phyloP scores from a whole-genome alignment of 2,797 vertebrate species.

The Hypotaenidia philippensis region DNA sequence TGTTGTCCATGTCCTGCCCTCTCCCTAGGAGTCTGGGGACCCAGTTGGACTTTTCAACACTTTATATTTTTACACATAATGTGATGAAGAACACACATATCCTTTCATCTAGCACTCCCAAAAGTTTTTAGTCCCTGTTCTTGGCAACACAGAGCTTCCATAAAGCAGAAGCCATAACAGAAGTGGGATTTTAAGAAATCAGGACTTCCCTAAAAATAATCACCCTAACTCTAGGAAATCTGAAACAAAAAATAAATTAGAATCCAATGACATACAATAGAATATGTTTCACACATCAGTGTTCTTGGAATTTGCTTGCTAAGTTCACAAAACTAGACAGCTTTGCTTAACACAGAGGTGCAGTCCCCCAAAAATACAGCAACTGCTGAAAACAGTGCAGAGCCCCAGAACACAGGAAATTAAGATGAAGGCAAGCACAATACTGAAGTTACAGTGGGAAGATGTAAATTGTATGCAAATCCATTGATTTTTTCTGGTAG shows the following conservation, averaged over 20 bases:
- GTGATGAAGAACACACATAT: fast-evolving
- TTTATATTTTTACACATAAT: background rate
- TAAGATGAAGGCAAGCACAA: background rate
- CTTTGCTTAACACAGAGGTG: background rate
- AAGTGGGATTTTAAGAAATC: background rate
- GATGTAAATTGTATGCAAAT: background rate
- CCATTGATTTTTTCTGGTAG: background rate
- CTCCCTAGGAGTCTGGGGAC: background rate
- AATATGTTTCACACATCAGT: background rate
- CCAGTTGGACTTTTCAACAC: background rate
- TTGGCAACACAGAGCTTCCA: background rate
- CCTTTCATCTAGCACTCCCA: background rate
- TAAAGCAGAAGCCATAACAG: background rate
- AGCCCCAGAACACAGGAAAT: background rate
- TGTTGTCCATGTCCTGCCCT: background rate
- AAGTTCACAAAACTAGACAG: background rate
- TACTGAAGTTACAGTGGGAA: background rate
- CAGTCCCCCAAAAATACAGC: background rate
- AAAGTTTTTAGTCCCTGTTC: background rate
- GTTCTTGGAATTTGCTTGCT: background rate
- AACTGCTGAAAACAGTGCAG: background rate
- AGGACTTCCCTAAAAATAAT: background rate
- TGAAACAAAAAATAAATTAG: background rate
- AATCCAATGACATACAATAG: background rate
- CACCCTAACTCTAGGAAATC: background rate